Evolutionary conservation across 2,888 invertebrate genomes (phyloP).

Genomic region (Phyto melanocephala): DNA sequence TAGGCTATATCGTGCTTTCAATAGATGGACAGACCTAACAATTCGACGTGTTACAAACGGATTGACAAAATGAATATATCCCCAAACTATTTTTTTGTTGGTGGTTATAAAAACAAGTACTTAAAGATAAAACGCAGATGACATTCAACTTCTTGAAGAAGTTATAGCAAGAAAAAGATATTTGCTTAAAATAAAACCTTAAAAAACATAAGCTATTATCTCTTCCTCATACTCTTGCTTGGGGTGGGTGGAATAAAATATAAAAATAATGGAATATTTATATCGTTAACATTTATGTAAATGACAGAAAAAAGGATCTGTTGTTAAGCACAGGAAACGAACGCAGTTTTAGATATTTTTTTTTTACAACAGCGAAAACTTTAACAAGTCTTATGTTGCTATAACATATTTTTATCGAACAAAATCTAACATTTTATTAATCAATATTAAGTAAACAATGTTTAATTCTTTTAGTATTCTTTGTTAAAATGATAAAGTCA

Average conservation of each 20-base stretch:
- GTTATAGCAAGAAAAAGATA: not conserved
- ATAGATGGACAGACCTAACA: too few species aligned
- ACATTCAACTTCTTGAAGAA: constrained; percentile 44
- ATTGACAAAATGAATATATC: too few species aligned
- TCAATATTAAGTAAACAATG: constrained; percentile 37
- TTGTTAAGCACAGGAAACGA: not conserved
- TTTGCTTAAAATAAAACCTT: not conserved
- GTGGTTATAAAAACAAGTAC: too few species aligned
- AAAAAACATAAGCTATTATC: constrained; percentile 51
- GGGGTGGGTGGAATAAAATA: not conserved
- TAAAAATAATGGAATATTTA: not conserved
- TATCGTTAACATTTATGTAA: too few species aligned
- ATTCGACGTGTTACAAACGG: too few species aligned
- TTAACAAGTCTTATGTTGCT: not conserved
- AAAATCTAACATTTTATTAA: constrained; percentile 40
- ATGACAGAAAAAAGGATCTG: constrained; percentile 30
- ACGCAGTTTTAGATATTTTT: constrained; percentile 14
- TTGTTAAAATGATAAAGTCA: not conserved
- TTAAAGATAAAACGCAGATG: constrained; percentile 56
- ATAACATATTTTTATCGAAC: constrained; percentile 22
- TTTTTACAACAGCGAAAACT: not conserved
- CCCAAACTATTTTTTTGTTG: too few species aligned
- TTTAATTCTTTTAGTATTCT: not conserved
- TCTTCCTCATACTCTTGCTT: constrained; percentile 33
- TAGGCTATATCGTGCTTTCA: too few species aligned